Base-by-base conservation (phyloP, 2,888 invertebrate genomes). In the Cantharis nigra region DNA sequence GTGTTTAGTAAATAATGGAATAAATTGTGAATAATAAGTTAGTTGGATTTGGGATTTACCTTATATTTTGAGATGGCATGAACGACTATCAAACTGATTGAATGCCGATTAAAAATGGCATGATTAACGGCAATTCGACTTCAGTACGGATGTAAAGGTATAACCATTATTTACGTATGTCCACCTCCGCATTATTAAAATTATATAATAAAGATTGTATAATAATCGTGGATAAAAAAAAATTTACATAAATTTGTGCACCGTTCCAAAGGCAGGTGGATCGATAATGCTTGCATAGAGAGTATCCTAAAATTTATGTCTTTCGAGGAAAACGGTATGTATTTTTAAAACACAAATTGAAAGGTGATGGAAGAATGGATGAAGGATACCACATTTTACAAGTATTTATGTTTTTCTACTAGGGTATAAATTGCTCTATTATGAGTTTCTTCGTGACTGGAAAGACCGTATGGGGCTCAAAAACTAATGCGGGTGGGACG, bases 201-300 rank as follows among this genome's bases (percentile, higher is more conserved):
- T 78, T 80, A 80, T 81, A 75, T 77, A 80, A 80, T 78, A 81
- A 79, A 80, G 80, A 80, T 79, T 26, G 70, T 78, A 81, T 79
- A 77, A 79, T 77, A 74, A 74, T 72, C 74, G 74, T 71, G 69
- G 49, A 49, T 49, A 49, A 49, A 70, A 72, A 70, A 67, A 69
- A 70, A 79, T 79, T 79, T 75, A 74, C 79, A 79, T 79, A 79
- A 79, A 76, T 76, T 74, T 63, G 75, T 72, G 65, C 65, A 20
- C 13, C 69, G 67, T 28, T 75, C 23, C 65, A 71, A 75, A 78
- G 73, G 78, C 78, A 75, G 77, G 74, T 72, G 70, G 64, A 69
- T 64, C 62, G 70, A 76, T 67, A 23, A n/a, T n/a, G 26, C 23
- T 67, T 23, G n/a, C 49, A 49, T 49, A 49, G n/a, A 49, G 49